Conservation (phyloP, 1,140 invertebrate genomes). For the Aphaenogaster ashmeadi region DNA sequence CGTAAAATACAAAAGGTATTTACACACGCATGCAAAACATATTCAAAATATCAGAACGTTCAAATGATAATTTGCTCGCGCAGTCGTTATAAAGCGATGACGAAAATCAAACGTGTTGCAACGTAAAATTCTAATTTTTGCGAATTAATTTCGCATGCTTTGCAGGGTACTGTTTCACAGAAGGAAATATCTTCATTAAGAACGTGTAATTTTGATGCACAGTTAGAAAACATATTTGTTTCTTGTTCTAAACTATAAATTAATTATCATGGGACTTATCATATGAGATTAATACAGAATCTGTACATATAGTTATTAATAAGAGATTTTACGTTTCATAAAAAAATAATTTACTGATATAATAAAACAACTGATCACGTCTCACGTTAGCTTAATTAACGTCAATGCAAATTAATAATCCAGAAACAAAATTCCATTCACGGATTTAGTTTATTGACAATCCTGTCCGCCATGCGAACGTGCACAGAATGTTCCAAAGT, state of each 20-base stretch:
- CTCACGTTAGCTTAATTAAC: slow-evolving; percentile 11
- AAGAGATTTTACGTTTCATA: neutral
- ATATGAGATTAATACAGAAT: slow-evolving; percentile 14
- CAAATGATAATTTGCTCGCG: slow-evolving; percentile 19
- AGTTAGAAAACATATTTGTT: neutral
- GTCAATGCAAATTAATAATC: slow-evolving; percentile 39
- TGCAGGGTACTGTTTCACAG: neutral
- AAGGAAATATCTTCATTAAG: neutral
- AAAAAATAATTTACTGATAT: neutral
- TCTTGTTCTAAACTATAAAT: neutral
- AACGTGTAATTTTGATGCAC: neutral
- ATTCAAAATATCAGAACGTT: neutral
- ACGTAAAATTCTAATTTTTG: slow-evolving; percentile 13
- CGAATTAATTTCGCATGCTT: slow-evolving; percentile 21
- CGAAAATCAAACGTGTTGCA: neutral
- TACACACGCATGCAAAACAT: neutral
- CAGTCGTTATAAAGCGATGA: neutral
- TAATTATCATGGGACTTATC: slow-evolving; percentile 4
- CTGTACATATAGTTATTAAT: neutral
- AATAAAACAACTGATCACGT: neutral
- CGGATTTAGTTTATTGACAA: slow-evolving; percentile 57
- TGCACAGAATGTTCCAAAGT: slow-evolving; percentile 52
- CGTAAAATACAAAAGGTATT: slow-evolving; percentile 6
- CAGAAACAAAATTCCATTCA: slow-evolving; percentile 39
- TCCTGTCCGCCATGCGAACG: slow-evolving; percentile 24